phyloP scores from a whole-genome alignment of 1,140 invertebrate species.

The Sitophilus oryzae region DNA sequence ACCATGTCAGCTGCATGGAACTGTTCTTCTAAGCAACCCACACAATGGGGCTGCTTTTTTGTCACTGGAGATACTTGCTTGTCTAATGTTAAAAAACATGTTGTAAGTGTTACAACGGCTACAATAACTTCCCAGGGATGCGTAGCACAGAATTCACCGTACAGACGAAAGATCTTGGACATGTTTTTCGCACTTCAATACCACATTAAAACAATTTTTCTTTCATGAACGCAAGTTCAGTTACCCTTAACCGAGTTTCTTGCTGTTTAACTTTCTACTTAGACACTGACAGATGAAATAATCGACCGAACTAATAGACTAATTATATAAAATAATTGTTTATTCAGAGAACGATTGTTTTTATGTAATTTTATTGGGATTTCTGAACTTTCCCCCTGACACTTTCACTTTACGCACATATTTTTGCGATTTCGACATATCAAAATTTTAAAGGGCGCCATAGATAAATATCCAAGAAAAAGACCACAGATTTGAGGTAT shows the following conservation, averaged over 20 bases:
- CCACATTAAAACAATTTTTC: too few species aligned
- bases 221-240: not conserved
- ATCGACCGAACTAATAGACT: not conserved
- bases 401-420: slow-evolving; percentile 7
- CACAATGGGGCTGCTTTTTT: slow-evolving; percentile 40
- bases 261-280: not conserved
- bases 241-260: not conserved
- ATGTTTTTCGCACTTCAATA: slow-evolving; percentile 7
- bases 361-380: slow-evolving; percentile 2
- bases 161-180: slow-evolving; percentile 64
- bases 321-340: not conserved
- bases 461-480: too few species aligned
- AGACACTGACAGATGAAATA: not conserved
- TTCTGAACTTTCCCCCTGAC: not conserved
- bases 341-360: not conserved
- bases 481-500: too few species aligned
- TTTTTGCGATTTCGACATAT: too few species aligned
- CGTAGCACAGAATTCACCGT: slow-evolving; percentile 87
- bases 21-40: slow-evolving; percentile 54
- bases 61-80: slow-evolving; percentile 37
- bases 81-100: slow-evolving; percentile 80
- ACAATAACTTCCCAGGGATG: slow-evolving; percentile 95
- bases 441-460: too few species aligned
- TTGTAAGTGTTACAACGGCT: slow-evolving; percentile 74
- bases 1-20: slow-evolving; percentile 79